These are phyloP conservation scores for Pseudomugil tenellus DNA, from an alignment of 2,797 vertebrate species.

Conservation along the genomic window DNA sequence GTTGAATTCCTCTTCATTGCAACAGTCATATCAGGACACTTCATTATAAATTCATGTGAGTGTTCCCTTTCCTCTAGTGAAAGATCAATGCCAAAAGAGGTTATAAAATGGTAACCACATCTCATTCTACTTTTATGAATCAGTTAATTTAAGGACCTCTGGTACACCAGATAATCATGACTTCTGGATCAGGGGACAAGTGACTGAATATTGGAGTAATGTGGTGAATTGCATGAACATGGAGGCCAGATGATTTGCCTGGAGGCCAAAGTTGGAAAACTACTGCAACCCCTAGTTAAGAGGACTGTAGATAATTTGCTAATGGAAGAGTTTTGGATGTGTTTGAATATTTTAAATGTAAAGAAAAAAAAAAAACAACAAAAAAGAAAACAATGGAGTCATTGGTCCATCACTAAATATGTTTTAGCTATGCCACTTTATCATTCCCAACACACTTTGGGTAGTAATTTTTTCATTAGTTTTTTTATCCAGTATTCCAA, in stretches of 20 bases:
- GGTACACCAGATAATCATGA: slow-evolving; percentile 34
- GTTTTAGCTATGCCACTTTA: too few species aligned
- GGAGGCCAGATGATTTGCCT: slow-evolving; percentile 17
- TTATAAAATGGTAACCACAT: slow-evolving; percentile 72
- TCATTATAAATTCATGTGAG: slow-evolving; percentile 63
- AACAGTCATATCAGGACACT: slow-evolving; percentile 46
- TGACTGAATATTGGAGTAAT: slow-evolving; percentile 21
- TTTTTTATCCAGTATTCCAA: too few species aligned
- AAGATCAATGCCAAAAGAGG: slow-evolving; percentile 69
- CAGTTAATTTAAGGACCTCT: slow-evolving; percentile 64
- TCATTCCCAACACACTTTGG: background rate
- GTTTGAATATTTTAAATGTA: background rate
- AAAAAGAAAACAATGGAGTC: background rate
- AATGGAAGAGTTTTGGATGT: background rate
- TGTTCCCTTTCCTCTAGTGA: slow-evolving; percentile 49
- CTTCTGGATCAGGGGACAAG: slow-evolving; percentile 34
- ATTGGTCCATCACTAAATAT: background rate
- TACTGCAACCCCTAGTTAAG: background rate
- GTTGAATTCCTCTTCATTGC: slow-evolving; percentile 27
- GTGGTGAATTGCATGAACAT: slow-evolving; percentile 27
- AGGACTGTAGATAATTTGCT: background rate
- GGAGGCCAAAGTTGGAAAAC: slow-evolving; percentile 1
- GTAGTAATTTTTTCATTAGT: background rate
- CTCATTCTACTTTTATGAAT: slow-evolving; percentile 66
- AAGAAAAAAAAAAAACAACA: background rate